A percentile compares a stretch with the other conserved stretches of the same genome.
Evolutionary conservation across 2,888 invertebrate genomes (phyloP).

Genomic region (Cryptosula pallasiana): DNA sequence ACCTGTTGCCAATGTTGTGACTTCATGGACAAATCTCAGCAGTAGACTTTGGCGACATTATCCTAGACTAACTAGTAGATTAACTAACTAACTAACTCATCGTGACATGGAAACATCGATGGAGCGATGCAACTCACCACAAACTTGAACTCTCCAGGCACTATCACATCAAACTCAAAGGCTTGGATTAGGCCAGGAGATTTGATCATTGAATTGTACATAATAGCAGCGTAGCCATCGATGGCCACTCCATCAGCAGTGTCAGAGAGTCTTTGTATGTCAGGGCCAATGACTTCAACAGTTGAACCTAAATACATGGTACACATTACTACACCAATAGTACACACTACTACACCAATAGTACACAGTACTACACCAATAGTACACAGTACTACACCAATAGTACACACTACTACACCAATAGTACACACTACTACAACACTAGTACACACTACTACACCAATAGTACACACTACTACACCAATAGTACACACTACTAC

Average conservation of each 20-base stretch:
- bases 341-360: neutral
- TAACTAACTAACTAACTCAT: too few relatives aligned
- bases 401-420: neutral
- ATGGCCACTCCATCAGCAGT: neutral
- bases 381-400: neutral
- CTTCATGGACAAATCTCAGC: too few relatives aligned
- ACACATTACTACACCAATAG: too few relatives aligned
- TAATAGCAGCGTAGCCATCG: neutral
- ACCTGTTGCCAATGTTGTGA: too few relatives aligned
- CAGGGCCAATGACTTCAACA: neutral
- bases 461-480: too few relatives aligned
- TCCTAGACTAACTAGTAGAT: too few relatives aligned
- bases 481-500: neutral
- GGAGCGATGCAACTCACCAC: slow-evolving; percentile 7
- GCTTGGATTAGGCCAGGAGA: neutral
- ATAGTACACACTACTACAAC: neutral
- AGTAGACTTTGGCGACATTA: too few relatives aligned
- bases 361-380: neutral
- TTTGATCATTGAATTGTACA: neutral
- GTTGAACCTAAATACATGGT: slow-evolving; percentile 3
- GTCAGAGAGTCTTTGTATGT: neutral
- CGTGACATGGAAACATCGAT: too few relatives aligned
- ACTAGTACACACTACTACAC: neutral
- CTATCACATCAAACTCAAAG: slow-evolving; percentile 16
- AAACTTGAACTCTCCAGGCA: slow-evolving; percentile 9